These are phyloP conservation scores for Nothocercus nigrocapillus DNA, from an alignment of 2,113 vertebrate genomes.

Conservation along the genomic window DNA sequence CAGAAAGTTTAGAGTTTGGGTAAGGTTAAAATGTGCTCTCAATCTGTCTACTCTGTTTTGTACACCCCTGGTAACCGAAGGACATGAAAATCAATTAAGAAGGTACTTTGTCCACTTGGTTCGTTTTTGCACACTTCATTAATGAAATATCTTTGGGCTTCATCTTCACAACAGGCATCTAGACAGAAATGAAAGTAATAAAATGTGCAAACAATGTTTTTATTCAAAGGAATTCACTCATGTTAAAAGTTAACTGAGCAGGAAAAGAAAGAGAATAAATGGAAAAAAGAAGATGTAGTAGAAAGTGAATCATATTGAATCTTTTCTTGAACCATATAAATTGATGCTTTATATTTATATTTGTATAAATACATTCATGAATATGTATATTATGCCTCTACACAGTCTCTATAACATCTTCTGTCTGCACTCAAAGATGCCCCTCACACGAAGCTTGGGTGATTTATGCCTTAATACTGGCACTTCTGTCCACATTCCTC, in stretches of 20 bases:
- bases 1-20: neutral
- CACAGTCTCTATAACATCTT: neutral
- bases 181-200: neutral
- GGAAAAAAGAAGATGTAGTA: neutral
- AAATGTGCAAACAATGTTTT: neutral
- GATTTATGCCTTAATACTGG: neutral
- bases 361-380: too few relatives aligned
- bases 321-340: neutral
- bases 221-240: neutral
- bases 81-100: neutral
- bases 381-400: neutral
- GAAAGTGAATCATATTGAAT: neutral
- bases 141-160: conserved; percentile 29
- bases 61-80: neutral
- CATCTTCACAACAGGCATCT: conserved; percentile 5
- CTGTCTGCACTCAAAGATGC: neutral
- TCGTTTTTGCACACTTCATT: conserved; percentile 12
- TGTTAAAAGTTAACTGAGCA: conserved; percentile 20
- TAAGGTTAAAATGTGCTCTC: neutral
- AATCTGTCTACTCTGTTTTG: neutral
- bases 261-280: conserved; percentile 33
- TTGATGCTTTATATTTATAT: neutral
- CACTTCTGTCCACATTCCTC: neutral
- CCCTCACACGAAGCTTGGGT: neutral
- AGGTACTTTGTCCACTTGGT: neutral